Evolutionary conservation across 2,113 vertebrate species (phyloP).

Genomic region (Coptodon bakossiorum): DNA sequence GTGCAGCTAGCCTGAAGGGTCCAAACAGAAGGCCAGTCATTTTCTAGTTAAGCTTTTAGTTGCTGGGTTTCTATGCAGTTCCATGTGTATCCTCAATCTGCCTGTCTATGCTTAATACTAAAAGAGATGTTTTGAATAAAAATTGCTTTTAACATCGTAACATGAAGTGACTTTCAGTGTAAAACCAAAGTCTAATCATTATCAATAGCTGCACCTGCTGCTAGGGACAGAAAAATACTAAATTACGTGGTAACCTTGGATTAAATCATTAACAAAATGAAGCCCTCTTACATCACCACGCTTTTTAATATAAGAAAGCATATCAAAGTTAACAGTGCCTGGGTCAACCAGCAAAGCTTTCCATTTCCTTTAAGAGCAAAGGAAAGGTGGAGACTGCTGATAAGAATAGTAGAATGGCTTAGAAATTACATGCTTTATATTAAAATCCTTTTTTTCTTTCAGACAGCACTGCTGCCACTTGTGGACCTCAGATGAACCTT

Average conservation of each 20-base stretch:
- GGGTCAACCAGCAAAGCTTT: background rate
- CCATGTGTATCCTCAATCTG: background rate
- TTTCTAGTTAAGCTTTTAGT: background rate
- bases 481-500: conserved; percentile 27
- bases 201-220: background rate
- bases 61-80: background rate
- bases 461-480: background rate
- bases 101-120: background rate
- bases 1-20: background rate
- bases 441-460: conserved; percentile 14
- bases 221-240: background rate
- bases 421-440: conserved; percentile 40
- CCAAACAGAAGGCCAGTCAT: background rate
- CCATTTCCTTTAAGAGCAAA: background rate
- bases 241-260: background rate
- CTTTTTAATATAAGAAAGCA: conserved; percentile 1
- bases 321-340: conserved; percentile 27
- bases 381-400: conserved; percentile 41
- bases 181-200: background rate
- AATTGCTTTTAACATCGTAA: background rate
- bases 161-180: background rate
- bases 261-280: background rate
- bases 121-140: background rate
- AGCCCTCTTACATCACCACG: background rate
- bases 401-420: conserved; percentile 33